Conservation (phyloP, 1,140 invertebrate genomes). For the Trypoxylus dichotomus region DNA sequence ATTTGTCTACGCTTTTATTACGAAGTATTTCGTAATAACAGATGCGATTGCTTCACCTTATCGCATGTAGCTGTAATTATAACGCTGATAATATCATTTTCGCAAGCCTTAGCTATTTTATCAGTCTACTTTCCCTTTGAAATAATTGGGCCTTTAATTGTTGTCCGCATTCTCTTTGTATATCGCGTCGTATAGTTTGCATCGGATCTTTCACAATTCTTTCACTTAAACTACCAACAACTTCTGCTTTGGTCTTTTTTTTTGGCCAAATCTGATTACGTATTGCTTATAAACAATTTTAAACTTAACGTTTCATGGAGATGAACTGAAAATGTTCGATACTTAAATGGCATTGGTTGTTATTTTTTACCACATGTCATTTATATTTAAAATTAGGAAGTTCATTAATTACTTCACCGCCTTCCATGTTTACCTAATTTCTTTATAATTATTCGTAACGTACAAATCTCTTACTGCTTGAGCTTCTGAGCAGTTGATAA, state of each 20-base stretch:
- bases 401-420: constrained; percentile 90
- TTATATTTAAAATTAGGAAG: constrained; percentile 92
- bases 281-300: constrained; percentile 86
- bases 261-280: constrained; percentile 78
- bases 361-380: constrained; percentile 74
- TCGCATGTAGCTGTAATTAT: no score
- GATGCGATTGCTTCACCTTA: no score
- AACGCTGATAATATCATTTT: no score
- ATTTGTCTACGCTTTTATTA: no score
- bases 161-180: constrained; percentile 83
- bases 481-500: constrained; percentile 84
- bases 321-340: constrained; percentile 94
- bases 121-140: constrained; percentile 83
- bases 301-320: constrained; percentile 91
- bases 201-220: constrained; percentile 88
- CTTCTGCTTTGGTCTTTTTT: constrained; percentile 79
- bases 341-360: constrained; percentile 86
- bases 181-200: constrained; percentile 70
- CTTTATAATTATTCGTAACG: constrained; percentile 78
- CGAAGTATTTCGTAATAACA: no score
- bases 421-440: constrained; percentile 80
- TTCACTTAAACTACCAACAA: constrained; percentile 89
- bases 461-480: constrained; percentile 85
- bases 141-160: constrained; percentile 87
- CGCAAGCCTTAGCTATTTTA: constrained; percentile 71